Conservation (phyloP, 2,888 invertebrate genomes). For the Brachypalpus laphriformis region DNA sequence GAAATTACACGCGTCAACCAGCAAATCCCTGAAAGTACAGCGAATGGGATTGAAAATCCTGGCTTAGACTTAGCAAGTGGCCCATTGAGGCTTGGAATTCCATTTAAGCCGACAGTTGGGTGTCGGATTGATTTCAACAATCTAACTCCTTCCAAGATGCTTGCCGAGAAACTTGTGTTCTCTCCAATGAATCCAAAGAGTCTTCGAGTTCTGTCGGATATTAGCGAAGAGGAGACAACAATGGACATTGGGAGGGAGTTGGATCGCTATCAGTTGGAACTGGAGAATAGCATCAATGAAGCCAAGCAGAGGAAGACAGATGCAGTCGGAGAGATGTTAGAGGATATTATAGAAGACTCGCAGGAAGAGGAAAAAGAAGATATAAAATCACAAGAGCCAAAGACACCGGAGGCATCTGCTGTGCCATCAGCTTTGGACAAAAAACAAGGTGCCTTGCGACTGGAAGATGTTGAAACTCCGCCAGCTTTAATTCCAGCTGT, state of each 20-base stretch:
- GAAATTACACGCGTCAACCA: constrained; percentile 79
- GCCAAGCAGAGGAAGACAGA: constrained; percentile 79
- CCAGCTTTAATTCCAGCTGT: constrained; percentile 12
- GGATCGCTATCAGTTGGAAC: constrained; percentile 82
- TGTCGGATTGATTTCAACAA: constrained; percentile 82
- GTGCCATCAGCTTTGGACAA: not conserved
- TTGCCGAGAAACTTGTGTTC: constrained; percentile 81
- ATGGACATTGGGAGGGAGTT: constrained; percentile 82
- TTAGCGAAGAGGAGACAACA: constrained; percentile 79
- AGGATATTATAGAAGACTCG: constrained; percentile 72
- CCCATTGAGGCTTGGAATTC: constrained; percentile 79
- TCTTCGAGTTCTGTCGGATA: constrained; percentile 77
- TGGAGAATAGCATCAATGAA: constrained; percentile 83
- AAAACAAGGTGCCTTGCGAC: not conserved
- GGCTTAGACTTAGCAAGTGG: constrained; percentile 75
- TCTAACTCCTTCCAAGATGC: constrained; percentile 80
- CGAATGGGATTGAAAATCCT: constrained; percentile 76
- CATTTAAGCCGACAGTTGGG: constrained; percentile 81
- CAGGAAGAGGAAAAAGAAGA: constrained; percentile 75
- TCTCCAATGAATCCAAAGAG: constrained; percentile 76
- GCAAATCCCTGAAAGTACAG: constrained; percentile 20
- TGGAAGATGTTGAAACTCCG: constrained; percentile 64
- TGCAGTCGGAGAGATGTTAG: constrained; percentile 60
- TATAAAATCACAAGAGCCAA: constrained; percentile 26
- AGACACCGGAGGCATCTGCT: constrained; percentile 26